Base-by-base conservation (phyloP, 2,113 vertebrate species). In the Electrona antarctica region DNA sequence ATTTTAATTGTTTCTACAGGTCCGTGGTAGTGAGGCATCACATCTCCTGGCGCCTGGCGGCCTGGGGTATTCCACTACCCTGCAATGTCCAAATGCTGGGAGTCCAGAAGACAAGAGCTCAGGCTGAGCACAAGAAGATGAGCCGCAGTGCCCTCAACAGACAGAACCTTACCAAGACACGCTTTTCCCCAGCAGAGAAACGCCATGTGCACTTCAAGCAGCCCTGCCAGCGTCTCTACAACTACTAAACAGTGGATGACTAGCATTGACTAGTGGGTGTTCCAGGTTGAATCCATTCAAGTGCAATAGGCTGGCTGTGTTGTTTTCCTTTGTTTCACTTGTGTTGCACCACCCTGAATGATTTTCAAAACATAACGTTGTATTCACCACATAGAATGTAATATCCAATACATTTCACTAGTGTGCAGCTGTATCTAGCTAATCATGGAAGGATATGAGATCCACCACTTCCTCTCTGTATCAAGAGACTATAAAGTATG, bases 181-280 rank as follows among this genome's bases (percentile, higher is more conserved):
- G 88, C 3, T 85, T 85, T 79, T 89, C 79, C 4, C 63, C 83
- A 0, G 60, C 81, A 0, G 91, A 90, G 6, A 86, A 69, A 21
- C 85, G 77, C 77, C 88, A 73, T 8, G 85, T 82, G 48, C 71
- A 79, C 84, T 91, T 92, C 86, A 93, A 93, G 78, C 88, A 92
- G 85, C 93, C 92, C 49, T 63, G 71, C 80, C 91, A 85, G 46
- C 91, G 86, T 14, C 77, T 91, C 9, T 90, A 82, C 84, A 94
- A 91, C 89, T 91, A 90, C 85, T 94, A 79, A 92, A 1, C 12
- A 7, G 52, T 2, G 0, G 1, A 8, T 9, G 55, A 2, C 2
- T 0, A 6, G 13, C 12, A 8, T 10, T 7, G 8, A 21, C 21
- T 21, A 21, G 21, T n/a, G n/a, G 5, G 47, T 8, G 28, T 60